phyloP scores from a whole-genome alignment of 2,113 vertebrate species.

The Brienomyrus brachyistius region DNA sequence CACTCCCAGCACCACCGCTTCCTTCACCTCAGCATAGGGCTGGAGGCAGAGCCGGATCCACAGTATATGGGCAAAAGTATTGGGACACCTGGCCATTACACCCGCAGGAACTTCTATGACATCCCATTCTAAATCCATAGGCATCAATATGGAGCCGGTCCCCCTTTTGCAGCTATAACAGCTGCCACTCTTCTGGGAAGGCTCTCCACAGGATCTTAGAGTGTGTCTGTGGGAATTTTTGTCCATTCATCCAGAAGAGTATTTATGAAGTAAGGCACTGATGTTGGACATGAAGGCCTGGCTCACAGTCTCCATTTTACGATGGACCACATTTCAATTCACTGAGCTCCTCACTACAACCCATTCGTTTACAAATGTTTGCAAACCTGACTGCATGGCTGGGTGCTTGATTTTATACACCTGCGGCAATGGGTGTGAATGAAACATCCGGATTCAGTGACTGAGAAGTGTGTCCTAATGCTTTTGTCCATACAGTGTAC shows the following conservation, averaged over 20 bases:
- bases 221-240: neutral
- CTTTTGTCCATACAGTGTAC: neutral
- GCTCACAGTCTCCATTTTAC: neutral
- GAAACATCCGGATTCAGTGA: neutral
- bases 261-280: neutral
- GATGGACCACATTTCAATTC: neutral
- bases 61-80: neutral
- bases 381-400: neutral
- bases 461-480: neutral
- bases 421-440: neutral
- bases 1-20: neutral
- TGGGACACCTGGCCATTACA: neutral
- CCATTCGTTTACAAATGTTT: neutral
- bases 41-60: neutral
- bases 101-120: neutral
- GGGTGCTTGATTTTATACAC: neutral
- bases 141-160: neutral
- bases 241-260: neutral
- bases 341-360: neutral
- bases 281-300: neutral
- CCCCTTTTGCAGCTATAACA: neutral
- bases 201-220: neutral
- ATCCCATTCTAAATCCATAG: neutral
- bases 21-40: neutral
- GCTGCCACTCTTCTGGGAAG: neutral